A percentile compares a stretch with the other conserved stretches of the same genome.
phyloP scores from a whole-genome alignment of 2,797 vertebrate genomes.

The Lutjanus campechanus region DNA sequence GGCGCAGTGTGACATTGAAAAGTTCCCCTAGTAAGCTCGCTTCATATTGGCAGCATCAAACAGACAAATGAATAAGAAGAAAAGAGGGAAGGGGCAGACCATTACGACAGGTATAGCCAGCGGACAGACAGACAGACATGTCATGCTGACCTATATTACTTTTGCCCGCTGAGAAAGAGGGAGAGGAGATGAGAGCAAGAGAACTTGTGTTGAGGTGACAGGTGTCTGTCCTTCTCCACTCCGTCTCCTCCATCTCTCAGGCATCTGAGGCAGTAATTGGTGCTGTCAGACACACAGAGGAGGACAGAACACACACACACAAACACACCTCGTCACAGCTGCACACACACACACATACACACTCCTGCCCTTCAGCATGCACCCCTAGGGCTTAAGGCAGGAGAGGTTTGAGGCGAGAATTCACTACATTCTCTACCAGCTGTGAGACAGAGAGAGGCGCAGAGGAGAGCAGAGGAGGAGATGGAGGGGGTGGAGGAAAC shows the following conservation, averaged over 20 bases:
- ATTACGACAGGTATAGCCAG: conserved; percentile 31
- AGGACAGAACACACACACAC: conserved; percentile 61
- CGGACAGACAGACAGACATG: conserved; percentile 42
- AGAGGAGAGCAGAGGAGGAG: conserved; percentile 41
- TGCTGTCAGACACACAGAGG: conserved; percentile 74
- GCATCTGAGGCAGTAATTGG: conserved; percentile 78
- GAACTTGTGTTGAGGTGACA: conserved; percentile 68
- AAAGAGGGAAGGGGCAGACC: conserved; percentile 20
- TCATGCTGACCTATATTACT: conserved; percentile 73
- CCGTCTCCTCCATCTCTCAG: conserved; percentile 66
- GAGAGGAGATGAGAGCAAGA: conserved; percentile 64
- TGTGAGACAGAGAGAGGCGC: conserved; percentile 68
- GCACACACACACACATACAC: conserved; percentile 37
- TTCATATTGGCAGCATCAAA: conserved; percentile 46
- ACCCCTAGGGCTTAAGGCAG: conserved; percentile 68
- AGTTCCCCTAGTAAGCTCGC: conserved; percentile 43
- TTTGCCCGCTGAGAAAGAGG: conserved; percentile 56
- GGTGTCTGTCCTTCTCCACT: conserved; percentile 72
- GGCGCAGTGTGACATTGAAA: conserved; percentile 52
- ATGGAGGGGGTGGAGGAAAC: too few species aligned
- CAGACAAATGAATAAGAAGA: conserved; percentile 35
- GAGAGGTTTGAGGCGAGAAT: conserved; percentile 66
- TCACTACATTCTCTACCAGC: conserved; percentile 68
- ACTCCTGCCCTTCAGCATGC: conserved; percentile 71
- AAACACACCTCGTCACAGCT: conserved; percentile 17